Evolutionary conservation across 2,888 invertebrate species (phyloP).

Genomic region (Rhagonycha lutea): DNA sequence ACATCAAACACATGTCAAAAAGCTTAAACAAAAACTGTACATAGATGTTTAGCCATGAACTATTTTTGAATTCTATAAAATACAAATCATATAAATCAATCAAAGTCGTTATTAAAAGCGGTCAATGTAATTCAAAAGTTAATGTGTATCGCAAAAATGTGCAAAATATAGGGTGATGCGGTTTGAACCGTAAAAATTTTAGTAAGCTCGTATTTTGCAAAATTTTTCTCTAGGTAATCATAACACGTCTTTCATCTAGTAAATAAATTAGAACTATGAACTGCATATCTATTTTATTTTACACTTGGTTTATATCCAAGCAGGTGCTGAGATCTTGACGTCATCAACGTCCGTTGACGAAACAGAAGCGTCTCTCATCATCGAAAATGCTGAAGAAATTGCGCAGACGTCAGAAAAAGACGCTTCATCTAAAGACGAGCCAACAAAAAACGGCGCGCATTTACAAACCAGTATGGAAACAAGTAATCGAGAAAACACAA

Average conservation of each 20-base stretch:
- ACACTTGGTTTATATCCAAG: constrained; percentile 37
- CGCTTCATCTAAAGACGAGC: constrained; percentile 45
- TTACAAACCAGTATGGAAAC: constrained; percentile 38
- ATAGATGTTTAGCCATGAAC: constrained; percentile 8
- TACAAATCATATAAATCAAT: constrained; percentile 11
- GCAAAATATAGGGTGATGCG: not conserved
- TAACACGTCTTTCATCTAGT: constrained; percentile 9
- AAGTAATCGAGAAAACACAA: constrained; percentile 41
- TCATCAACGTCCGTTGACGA: constrained; percentile 32
- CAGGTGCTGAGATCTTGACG: constrained; percentile 53
- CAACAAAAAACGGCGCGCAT: constrained; percentile 29
- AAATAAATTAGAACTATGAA: constrained; percentile 17
- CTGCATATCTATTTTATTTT: constrained; percentile 24
- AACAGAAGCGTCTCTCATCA: constrained; percentile 23
- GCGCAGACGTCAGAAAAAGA: constrained; percentile 49
- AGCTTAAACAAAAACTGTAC: not conserved
- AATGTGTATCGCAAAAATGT: not conserved
- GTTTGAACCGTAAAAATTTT: not conserved
- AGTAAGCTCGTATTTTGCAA: not conserved
- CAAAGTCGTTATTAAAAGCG: constrained; percentile 10
- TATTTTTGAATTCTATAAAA: constrained; percentile 8
- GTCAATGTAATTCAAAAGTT: not conserved
- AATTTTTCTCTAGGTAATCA: not conserved
- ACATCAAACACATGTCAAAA: not conserved
- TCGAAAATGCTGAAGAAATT: constrained; percentile 2